Conservation (phyloP, 2,113 vertebrate species). For the Todiramphus chloris region DNA sequence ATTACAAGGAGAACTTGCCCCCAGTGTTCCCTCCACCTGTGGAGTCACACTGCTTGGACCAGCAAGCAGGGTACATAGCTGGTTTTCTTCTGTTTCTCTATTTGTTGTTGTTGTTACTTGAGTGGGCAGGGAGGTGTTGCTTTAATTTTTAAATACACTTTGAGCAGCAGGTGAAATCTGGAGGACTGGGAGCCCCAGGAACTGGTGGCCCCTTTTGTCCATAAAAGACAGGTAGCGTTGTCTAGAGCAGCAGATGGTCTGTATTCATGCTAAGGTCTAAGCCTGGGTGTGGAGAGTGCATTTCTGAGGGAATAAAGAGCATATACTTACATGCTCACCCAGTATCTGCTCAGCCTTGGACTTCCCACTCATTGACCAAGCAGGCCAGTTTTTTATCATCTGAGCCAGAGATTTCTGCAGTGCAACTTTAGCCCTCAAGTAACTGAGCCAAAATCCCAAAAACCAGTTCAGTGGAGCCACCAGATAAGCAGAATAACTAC, state of each 20-base stretch:
- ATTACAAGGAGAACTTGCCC: neutral
- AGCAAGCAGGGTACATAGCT: neutral
- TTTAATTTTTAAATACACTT: neutral
- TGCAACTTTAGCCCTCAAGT: neutral
- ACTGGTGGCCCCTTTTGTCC: neutral
- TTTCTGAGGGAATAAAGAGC: neutral
- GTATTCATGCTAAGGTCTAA: neutral
- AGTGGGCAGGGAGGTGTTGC: neutral
- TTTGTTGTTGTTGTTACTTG: neutral
- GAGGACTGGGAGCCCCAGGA: neutral
- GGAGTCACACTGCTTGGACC: neutral
- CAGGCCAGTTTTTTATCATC: neutral
- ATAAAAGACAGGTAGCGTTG: neutral
- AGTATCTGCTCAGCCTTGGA: neutral
- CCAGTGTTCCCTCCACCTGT: neutral
- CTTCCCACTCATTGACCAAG: neutral
- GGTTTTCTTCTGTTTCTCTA: neutral
- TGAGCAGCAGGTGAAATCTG: neutral
- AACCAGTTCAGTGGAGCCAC: neutral
- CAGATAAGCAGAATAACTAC: neutral
- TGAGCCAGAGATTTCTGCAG: neutral
- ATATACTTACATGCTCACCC: neutral
- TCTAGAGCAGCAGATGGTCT: neutral
- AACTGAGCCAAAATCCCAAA: neutral
- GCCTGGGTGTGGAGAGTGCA: neutral